Base-by-base conservation (phyloP, 2,888 invertebrate genomes). In the Drosophila mayaguana region DNA sequence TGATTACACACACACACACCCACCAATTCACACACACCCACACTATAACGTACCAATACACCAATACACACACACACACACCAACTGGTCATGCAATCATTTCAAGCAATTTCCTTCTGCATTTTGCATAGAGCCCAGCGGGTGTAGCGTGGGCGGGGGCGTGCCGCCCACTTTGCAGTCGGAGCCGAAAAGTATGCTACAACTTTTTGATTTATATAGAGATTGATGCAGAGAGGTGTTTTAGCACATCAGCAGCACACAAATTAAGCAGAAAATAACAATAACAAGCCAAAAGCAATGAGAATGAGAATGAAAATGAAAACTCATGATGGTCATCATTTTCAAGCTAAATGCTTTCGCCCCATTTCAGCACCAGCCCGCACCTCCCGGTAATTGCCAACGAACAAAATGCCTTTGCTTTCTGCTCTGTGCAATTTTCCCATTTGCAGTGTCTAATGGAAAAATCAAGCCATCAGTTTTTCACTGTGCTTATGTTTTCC, bases 381-480 rank as follows among this genome's bases (percentile, higher is more conserved):
- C 43, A 3, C 12, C 43, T 14, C 16, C 45, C 71, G 57, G 67
- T 79, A 79, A 79, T 79, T 79, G 73, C 79, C 79, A 70, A 42
- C 71, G 53, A 72, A 57, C 43, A 65, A 63, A 65, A 70, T 74
- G 77, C 64, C 64, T 70, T 63, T 73, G 62, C 73, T 62, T 61
- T 55, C 16, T 59, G 28, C 40, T 63, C 50, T 72, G 56, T 72
- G 66, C 80, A 78, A 81, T 84, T 86, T 83, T 75, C 80, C 50
- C 76, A 76, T 79, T 76, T 79, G 71, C 78, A 60, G 67, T 76
- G 67, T 78, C 81, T 81, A 81, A 81, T 81, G 81, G 81, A 81
- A 81, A 83, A 82, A 82, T 85, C 72, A 84, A 84, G 73, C 82
- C 84, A 78, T 84, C 82, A 85, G 75, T 76, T 63, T 76, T 81